Evolutionary conservation across 1,140 invertebrate genomes (phyloP).

Genomic region (Thalassaphorura encarpata): DNA sequence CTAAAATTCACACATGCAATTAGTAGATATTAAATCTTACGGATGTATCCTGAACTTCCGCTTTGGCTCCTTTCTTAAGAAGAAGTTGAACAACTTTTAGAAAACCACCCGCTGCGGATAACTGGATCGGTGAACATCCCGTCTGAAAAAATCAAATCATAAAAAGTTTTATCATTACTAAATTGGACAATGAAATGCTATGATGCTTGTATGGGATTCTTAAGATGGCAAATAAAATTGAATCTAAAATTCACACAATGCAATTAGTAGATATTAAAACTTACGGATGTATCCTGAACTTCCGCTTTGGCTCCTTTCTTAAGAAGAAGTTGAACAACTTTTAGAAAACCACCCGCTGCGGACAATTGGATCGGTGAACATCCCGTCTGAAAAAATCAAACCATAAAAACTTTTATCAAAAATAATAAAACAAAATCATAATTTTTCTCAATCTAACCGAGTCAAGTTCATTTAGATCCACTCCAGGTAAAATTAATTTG

Average conservation of each 20-base stretch:
- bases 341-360: slow-evolving; percentile 27
- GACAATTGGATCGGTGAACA: slow-evolving; percentile 26
- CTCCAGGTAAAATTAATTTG: slow-evolving; percentile 7
- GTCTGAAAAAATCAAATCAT: slow-evolving; percentile 22
- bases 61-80: slow-evolving; percentile 23
- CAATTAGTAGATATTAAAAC: too few relatives aligned
- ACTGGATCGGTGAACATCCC: slow-evolving; percentile 26
- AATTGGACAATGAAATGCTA: too few relatives aligned
- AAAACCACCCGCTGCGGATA: slow-evolving; percentile 29
- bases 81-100: slow-evolving; percentile 28
- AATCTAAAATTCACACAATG: background rate
- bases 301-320: slow-evolving; percentile 26
- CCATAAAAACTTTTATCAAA: slow-evolving; percentile 1
- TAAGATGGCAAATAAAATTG: background rate
- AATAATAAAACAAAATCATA: background rate
- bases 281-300: slow-evolving; percentile 30
- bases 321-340: slow-evolving; percentile 27
- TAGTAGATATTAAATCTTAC: too few relatives aligned
- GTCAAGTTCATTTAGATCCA: slow-evolving; percentile 14
- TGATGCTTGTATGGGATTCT: background rate
- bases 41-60: slow-evolving; percentile 27
- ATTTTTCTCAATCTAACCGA: slow-evolving; percentile 13
- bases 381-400: slow-evolving; percentile 24
- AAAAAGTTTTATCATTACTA: too few relatives aligned
- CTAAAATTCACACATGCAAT: background rate